Base-by-base conservation (phyloP, 2,888 invertebrate genomes). In the Lasius fuliginosus region DNA sequence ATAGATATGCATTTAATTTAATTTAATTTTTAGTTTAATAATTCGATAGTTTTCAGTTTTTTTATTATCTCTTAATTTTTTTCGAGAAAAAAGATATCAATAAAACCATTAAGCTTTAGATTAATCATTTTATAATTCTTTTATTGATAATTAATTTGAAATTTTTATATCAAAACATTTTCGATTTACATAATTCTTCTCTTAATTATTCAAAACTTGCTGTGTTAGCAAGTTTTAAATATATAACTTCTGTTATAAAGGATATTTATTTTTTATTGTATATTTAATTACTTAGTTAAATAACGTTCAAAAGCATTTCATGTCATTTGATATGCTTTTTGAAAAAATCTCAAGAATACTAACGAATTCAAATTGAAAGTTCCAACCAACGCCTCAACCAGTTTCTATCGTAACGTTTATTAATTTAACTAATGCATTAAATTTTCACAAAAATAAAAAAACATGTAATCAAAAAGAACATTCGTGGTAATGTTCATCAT, bases 311-410 rank as follows among this genome's bases (percentile, higher is more conserved):
- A 42, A 58, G 12, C 9, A 36, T 30, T 42, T 64, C n/a, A n/a
- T 62, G 2, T 33, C n/a, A 33, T 9, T 64, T 33, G 4, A 33
- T 6, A 3, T 62, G 23, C 15, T 64, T 62, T 74, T 23, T 33
- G 27, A 46, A 33, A 46, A 62, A 75, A 9, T 62, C n/a, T 64
- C 4, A 3, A 75, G 23, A 1, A n/a, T n/a, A n/a, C 4, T 64
- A 64, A 46, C 5, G 42, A 42, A 65, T 65, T 65, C 8, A 62
- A 74, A 75, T 33, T 46, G 1, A 46, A 73, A 75, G 3, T 46
- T 15, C 8, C 30, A 76, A 27, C 3, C 33, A 27, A 11, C 1
- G 4, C 27, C 3, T 36, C 11, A 18, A 27, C 12, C 3, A 67
- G 18, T 49, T 49, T 76, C 5, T 27, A 40, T 67, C 5, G 8